Percentiles rank a stretch among this genome's conserved stretches.
Conservation (phyloP, 2,888 invertebrate genomes). For the Chrysotoxum bicinctum region DNA sequence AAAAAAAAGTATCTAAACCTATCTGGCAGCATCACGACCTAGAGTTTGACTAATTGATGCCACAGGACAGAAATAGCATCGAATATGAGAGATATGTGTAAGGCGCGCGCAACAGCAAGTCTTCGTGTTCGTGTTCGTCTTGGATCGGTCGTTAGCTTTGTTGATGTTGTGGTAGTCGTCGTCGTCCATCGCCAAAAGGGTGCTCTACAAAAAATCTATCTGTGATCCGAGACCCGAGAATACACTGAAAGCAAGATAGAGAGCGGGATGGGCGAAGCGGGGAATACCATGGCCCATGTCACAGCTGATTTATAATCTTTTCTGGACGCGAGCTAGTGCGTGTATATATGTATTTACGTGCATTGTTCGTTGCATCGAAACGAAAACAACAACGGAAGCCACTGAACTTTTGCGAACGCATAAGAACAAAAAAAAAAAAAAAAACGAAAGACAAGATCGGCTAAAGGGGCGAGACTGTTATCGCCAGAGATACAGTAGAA, state of each 20-base stretch:
- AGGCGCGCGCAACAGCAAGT: constrained; percentile 25
- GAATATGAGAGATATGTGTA: constrained; percentile 61
- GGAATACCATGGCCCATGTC: constrained; percentile 48
- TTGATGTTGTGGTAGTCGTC: constrained; percentile 2
- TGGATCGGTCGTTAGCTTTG: constrained; percentile 10
- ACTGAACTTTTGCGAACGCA: constrained; percentile 62
- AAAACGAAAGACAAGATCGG: constrained; percentile 35
- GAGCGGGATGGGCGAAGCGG: too few species aligned
- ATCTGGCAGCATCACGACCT: constrained; percentile 68
- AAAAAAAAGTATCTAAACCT: constrained; percentile 57
- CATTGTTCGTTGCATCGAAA: constrained; percentile 48
- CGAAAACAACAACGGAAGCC: constrained; percentile 43
- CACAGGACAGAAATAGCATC: constrained; percentile 66
- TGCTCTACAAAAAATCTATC: constrained; percentile 41
- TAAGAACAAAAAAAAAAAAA: not conserved
- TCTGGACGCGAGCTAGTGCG: constrained; percentile 30
- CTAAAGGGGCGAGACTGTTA: constrained; percentile 28
- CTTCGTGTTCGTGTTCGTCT: constrained; percentile 6
- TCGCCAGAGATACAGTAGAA: constrained; percentile 40
- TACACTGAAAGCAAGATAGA: not conserved
- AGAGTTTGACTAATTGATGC: constrained; percentile 71
- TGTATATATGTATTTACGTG: constrained; percentile 13
- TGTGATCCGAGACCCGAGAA: constrained; percentile 26
- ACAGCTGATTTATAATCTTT: constrained; percentile 68
- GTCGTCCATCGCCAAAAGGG: constrained; percentile 40